These are phyloP conservation scores for Eupeodes luniger DNA, from an alignment of 2,888 invertebrate species.

Conservation along the genomic window DNA sequence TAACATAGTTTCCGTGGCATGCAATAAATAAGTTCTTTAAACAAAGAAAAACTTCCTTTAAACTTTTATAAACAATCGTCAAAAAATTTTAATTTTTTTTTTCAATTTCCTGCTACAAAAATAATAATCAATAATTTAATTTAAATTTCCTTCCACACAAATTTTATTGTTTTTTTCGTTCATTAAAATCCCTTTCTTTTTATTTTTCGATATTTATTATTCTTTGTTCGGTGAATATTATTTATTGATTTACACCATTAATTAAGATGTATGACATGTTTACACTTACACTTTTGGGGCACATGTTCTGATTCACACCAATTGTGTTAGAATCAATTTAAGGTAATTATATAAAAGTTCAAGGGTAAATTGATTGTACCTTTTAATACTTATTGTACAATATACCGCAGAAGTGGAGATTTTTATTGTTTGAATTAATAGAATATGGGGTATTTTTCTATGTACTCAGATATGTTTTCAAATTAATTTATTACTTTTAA, in stretches of 20 bases:
- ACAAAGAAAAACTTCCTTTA: no score
- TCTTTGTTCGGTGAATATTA: neutral
- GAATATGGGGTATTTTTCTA: neutral
- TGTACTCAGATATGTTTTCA: constrained; percentile 13
- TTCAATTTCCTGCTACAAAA: neutral
- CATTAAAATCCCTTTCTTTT: neutral
- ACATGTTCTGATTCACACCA: constrained; percentile 16
- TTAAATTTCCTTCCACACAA: neutral
- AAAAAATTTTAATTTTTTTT: no score
- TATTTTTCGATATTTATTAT: neutral
- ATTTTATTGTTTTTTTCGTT: neutral
- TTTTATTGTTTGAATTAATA: neutral
- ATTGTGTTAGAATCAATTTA: constrained; percentile 44
- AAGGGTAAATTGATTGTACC: constrained; percentile 31
- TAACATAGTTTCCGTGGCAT: no score
- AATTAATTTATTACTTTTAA: constrained; percentile 39
- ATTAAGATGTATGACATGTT: constrained; percentile 53
- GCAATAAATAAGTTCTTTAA: no score
- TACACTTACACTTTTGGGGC: constrained; percentile 23
- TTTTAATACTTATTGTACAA: no score
- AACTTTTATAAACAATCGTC: no score
- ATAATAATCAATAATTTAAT: neutral
- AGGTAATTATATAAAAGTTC: constrained; percentile 39
- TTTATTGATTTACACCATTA: constrained; percentile 52
- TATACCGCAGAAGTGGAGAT: neutral